Evolutionary conservation across 1,140 invertebrate species (phyloP), one percentile per base, ranked within the genome.

Genomic region (Drosophila nasuta): DNA sequence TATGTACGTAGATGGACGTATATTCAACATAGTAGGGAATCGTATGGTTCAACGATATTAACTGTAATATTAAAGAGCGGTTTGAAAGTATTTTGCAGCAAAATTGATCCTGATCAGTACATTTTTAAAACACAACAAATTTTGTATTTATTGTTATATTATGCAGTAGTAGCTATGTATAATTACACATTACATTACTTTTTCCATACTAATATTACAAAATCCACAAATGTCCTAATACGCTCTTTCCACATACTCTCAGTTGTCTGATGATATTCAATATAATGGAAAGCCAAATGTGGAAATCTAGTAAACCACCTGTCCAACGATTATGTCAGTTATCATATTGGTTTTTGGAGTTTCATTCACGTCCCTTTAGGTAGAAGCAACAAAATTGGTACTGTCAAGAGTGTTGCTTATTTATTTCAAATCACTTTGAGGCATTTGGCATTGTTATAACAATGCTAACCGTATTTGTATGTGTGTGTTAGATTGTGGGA

Each of bases 351-450:
- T 62, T 52, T 70, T 75, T 52, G 38, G 59, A 62, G 70, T 67
- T 77, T 49, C 7, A 20, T 25, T 4, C 25, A 30, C 17, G n/a
- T 1, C 35, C 35, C 45, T 79, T 87, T 87, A 59, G 63, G 75
- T 82, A 79, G 64, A 66, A 43, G 30, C 48, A 54, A n/a, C 41
- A 54, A 60, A 69, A 74, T 67, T 60, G 67, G 65, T 68, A 57
- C 67, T 77, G 83, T 71, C 79, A 86, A 82, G 82, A 82, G 76
- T 77, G 68, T 38, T 88, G 79, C 72, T 79, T 82, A 68, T 70
- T 74, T 49, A 62, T 69, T 69, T 69, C 48, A 25, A 66, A 51
- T 43, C 20, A 63, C 45, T 49, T 51, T 13, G 8, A 45, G 28
- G 20, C 20, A 25, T 25, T 65, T 45, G 49, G 72, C 73, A 58